Evolutionary conservation across 2,888 invertebrate genomes (phyloP).

Genomic region (Dilophus febrilis): DNA sequence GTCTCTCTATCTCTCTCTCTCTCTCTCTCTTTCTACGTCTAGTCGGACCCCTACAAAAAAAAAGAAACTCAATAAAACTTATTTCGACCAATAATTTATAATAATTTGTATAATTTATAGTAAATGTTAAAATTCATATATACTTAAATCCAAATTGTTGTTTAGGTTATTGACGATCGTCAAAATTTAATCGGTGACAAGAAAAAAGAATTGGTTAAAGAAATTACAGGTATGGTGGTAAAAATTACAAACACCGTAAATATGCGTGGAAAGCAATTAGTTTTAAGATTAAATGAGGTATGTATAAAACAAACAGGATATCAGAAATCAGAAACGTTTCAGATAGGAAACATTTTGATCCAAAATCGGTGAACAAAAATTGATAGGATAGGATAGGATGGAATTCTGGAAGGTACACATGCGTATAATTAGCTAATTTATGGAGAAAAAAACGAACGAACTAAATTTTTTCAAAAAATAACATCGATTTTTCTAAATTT

Average conservation of each 20-base stretch:
- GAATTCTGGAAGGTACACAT: too few species aligned
- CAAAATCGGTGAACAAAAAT: too few species aligned
- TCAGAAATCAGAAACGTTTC: too few species aligned
- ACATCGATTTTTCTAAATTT: too few species aligned
- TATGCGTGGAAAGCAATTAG: constrained; percentile 64
- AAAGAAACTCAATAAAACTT: too few species aligned
- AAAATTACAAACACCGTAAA: constrained; percentile 70
- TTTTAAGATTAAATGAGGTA: constrained; percentile 59
- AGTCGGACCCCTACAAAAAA: not conserved
- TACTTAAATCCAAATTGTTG: constrained; percentile 19
- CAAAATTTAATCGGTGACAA: constrained; percentile 71
- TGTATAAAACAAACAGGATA: too few species aligned
- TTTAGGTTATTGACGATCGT: constrained; percentile 62
- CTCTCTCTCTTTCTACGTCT: not conserved
- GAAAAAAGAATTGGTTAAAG: constrained; percentile 67
- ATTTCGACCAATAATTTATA: not conserved
- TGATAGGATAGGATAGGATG: too few species aligned
- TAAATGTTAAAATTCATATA: constrained; percentile 13
- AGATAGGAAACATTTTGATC: too few species aligned
- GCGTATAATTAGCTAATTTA: too few species aligned
- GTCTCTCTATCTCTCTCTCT: too few species aligned
- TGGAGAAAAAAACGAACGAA: too few species aligned
- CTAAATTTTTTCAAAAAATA: too few species aligned
- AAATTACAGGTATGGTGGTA: constrained; percentile 74
- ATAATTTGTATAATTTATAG: not conserved